Percentiles rank a stretch among this genome's conserved stretches.
Conservation (phyloP, 2,113 vertebrate genomes). For the Sinocyclocheilus anophthalmus region DNA sequence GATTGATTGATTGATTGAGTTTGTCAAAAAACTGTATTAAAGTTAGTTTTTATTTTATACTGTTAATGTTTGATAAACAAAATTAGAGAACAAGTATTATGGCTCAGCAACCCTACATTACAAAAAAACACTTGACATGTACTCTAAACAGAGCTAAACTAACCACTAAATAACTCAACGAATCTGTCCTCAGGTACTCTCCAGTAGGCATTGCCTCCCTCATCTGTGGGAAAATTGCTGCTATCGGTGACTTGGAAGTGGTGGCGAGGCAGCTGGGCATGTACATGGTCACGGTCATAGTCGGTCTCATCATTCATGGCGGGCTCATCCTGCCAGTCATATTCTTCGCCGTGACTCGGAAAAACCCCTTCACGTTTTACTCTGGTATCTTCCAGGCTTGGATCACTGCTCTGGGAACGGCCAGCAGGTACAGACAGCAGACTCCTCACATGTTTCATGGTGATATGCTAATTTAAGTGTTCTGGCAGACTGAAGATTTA, state of each 20-base stretch:
- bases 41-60: neutral
- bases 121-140: neutral
- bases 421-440: constrained; percentile 74
- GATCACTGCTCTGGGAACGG: constrained; percentile 84
- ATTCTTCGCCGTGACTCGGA: constrained; percentile 78
- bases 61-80: neutral
- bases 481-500: neutral
- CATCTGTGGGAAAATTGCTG: constrained; percentile 83
- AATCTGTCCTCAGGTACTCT: constrained; percentile 76
- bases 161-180: neutral
- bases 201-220: constrained; percentile 82
- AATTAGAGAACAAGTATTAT: neutral
- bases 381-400: constrained; percentile 85
- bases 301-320: constrained; percentile 83
- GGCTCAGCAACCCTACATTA: neutral
- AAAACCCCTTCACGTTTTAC: constrained; percentile 80
- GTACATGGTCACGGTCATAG: constrained; percentile 85
- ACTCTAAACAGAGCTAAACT: neutral
- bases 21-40: neutral
- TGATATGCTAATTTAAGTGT: neutral
- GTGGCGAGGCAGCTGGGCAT: constrained; percentile 82
- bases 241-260: constrained; percentile 79
- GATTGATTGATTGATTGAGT: no score
- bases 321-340: constrained; percentile 80
- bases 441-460: neutral